Evolutionary conservation across 2,113 vertebrate genomes (phyloP).

Genomic region (Hoplias malabaricus): DNA sequence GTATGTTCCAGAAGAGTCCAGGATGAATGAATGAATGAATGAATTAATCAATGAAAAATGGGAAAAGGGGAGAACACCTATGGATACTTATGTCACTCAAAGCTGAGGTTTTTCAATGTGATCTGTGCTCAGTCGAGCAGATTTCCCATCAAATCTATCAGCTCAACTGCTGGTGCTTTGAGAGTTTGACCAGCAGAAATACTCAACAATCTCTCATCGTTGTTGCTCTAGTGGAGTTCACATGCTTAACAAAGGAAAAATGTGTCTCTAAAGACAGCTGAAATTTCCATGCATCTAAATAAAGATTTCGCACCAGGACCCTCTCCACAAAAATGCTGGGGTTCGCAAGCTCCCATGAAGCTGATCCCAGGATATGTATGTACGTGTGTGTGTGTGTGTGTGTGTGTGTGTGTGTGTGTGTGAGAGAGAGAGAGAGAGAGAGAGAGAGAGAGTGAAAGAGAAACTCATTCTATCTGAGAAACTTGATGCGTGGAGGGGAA

Average conservation of each 20-base stretch:
- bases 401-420: conserved; percentile 1
- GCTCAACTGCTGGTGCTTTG: not conserved
- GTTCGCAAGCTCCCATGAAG: conserved; percentile 78
- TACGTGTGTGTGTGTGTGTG: not conserved
- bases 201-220: not conserved
- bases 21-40: too few species aligned
- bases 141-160: not conserved
- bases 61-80: too few species aligned
- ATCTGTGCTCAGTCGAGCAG: too few species aligned
- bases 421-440: too few species aligned
- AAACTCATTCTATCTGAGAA: too few species aligned
- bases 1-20: too few species aligned
- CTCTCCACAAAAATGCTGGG: conserved; percentile 66
- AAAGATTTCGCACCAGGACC: conserved; percentile 63
- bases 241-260: not conserved
- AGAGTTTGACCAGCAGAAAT: not conserved
- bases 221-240: not conserved
- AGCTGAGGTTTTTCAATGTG: not conserved
- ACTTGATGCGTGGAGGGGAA: conserved; percentile 26
- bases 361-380: conserved; percentile 51
- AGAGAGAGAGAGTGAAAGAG: not conserved
- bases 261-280: conserved; percentile 41
- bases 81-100: too few species aligned
- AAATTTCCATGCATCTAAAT: conserved; percentile 57
- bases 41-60: too few species aligned